phyloP scores from a whole-genome alignment of 1,140 invertebrate species.

The Bicyclus anynana region DNA sequence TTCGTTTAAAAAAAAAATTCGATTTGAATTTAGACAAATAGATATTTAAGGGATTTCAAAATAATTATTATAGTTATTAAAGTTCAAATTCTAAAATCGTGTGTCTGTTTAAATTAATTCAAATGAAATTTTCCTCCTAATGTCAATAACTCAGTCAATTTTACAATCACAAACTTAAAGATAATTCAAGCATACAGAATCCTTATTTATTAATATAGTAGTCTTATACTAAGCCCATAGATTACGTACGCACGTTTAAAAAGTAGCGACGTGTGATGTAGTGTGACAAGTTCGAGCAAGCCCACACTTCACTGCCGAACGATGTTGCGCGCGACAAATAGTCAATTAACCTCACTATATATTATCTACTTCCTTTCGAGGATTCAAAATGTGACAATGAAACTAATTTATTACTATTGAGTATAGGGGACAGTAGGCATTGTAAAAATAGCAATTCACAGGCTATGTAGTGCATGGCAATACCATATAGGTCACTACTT shows the following conservation, averaged over 20 bases:
- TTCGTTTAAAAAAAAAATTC: too few relatives aligned
- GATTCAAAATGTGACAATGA: constrained; percentile 6
- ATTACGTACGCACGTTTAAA: constrained; percentile 45
- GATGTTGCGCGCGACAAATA: constrained; percentile 44
- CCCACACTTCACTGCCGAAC: constrained; percentile 29
- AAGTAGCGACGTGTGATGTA: constrained; percentile 51
- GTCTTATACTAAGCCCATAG: constrained; percentile 38
- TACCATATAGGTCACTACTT: too few relatives aligned
- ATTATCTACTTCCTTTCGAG: constrained; percentile 35
- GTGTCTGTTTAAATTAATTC: too few relatives aligned
- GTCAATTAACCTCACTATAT: constrained; percentile 49
- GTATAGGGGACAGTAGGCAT: neutral
- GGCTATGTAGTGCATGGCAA: neutral
- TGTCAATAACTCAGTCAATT: too few relatives aligned
- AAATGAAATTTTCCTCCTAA: too few relatives aligned
- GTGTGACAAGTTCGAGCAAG: constrained; percentile 46
- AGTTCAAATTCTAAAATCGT: too few relatives aligned
- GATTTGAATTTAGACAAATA: too few relatives aligned
- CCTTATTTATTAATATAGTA: constrained; percentile 31
- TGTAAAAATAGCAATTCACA: neutral
- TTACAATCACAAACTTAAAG: too few relatives aligned
- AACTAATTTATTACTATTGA: constrained; percentile 1
- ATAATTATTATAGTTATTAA: too few relatives aligned
- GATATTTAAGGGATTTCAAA: too few relatives aligned
- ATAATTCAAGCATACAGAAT: constrained; percentile 13